Conservation (phyloP, 2,888 invertebrate species). For the Alitta virens region DNA sequence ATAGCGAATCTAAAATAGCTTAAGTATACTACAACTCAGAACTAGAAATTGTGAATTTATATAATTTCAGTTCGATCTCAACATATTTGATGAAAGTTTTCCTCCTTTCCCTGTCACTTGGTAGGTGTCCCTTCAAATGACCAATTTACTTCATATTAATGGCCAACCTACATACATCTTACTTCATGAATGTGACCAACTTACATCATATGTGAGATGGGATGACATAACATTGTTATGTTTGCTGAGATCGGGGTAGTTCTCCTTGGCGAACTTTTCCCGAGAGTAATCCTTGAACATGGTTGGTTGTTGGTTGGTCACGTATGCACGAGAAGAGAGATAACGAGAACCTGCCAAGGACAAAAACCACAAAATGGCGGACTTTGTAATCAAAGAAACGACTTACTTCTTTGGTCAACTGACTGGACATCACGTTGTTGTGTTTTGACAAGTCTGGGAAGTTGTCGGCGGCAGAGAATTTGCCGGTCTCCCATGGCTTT, state of each 20-base stretch:
- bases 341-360: slow-evolving; percentile 5
- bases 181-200: not conserved
- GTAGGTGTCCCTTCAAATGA: no score
- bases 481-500: slow-evolving; percentile 16
- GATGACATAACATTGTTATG: slow-evolving; percentile 18
- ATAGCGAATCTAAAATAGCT: no score
- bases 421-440: slow-evolving; percentile 17
- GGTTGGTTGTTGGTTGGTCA: not conserved
- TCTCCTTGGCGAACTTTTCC: slow-evolving; percentile 17
- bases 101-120: no score
- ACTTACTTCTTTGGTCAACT: slow-evolving; percentile 26
- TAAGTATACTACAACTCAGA: no score
- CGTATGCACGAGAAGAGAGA: not conserved
- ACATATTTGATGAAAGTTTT: no score
- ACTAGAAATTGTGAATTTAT: no score
- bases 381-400: not conserved
- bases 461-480: slow-evolving; percentile 19
- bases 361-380: not conserved
- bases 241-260: slow-evolving; percentile 14
- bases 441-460: slow-evolving; percentile 24
- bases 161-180: no score
- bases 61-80: no score
- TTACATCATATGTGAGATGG: slow-evolving; percentile 12
- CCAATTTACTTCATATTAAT: no score
- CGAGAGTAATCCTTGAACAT: slow-evolving; percentile 10